phyloP scores from a whole-genome alignment of 2,797 vertebrate species.

The Taeniopygia guttata region DNA sequence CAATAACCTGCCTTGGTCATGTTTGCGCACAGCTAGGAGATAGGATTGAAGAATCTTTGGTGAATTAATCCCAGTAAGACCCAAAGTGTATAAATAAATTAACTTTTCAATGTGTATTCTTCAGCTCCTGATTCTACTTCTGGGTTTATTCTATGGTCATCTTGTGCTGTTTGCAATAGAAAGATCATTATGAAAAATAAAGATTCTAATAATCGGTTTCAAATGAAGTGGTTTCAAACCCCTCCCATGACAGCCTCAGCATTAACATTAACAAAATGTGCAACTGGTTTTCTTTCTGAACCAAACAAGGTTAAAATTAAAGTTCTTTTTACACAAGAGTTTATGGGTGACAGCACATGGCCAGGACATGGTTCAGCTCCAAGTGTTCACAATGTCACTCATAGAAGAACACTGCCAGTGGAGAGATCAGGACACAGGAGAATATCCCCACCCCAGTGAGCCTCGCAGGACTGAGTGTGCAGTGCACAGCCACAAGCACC shows the following conservation, averaged over 20 bases:
- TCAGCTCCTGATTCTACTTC: not conserved
- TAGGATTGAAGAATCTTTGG: not conserved
- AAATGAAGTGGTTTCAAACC: slow-evolving; percentile 52
- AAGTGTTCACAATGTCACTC: not conserved
- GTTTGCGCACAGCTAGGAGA: not conserved
- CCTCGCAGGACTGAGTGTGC: fast-evolving
- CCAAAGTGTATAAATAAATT: not conserved
- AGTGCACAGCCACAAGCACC: not conserved
- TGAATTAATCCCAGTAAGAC: not conserved
- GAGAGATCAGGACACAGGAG: not conserved
- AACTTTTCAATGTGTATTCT: not conserved
- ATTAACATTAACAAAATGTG: slow-evolving; percentile 11
- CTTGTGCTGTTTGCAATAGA: not conserved
- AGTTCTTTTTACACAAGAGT: slow-evolving; percentile 5
- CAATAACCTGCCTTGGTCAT: not conserved
- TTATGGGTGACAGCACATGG: not conserved
- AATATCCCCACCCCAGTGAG: not conserved
- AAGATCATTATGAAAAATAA: slow-evolving; percentile 72
- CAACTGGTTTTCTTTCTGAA: slow-evolving; percentile 7
- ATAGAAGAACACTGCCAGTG: not conserved
- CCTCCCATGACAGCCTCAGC: slow-evolving; percentile 17
- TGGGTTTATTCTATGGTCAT: not conserved
- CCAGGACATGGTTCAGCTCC: not conserved
- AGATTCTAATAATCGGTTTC: slow-evolving; percentile 71
- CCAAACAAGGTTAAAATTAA: slow-evolving; percentile 39